These are phyloP conservation scores for Lepidothrix coronata DNA, from an alignment of 2,113 vertebrate genomes.

Conservation along the genomic window DNA sequence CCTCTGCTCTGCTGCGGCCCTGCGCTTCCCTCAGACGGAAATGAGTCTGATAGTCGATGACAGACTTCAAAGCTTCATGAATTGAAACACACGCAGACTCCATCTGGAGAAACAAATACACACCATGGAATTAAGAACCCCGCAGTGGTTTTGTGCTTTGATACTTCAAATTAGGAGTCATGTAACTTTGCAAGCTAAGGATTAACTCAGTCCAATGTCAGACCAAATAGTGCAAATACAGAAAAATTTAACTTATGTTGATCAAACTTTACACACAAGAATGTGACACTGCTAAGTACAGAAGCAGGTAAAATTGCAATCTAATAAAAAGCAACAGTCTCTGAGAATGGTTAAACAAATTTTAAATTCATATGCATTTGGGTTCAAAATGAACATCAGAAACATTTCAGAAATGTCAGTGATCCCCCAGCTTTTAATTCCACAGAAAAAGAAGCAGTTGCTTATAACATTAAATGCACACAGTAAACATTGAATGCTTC, in stretches of 20 bases:
- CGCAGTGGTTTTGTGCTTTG: neutral
- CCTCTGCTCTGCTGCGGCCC: constrained; percentile 95
- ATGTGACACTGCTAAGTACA: neutral
- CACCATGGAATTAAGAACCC: neutral
- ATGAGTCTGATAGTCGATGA: constrained; percentile 98
- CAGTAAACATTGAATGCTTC: neutral
- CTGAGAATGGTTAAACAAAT: neutral
- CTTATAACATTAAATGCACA: neutral
- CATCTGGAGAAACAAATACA: constrained; percentile 79
- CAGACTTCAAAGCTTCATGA: constrained; percentile 95
- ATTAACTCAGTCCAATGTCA: neutral
- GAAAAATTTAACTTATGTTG: neutral
- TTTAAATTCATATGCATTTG: neutral
- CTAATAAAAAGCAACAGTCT: neutral
- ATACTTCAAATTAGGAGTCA: neutral
- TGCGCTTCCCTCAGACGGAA: constrained; percentile 94
- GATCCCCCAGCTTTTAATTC: neutral
- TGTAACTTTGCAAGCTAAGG: neutral
- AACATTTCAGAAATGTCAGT: neutral
- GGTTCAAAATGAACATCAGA: neutral
- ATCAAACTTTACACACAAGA: neutral
- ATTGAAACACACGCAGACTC: constrained; percentile 98
- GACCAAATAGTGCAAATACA: neutral
- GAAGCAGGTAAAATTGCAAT: neutral
- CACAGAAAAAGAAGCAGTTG: neutral